Percentiles rank a stretch among this genome's conserved stretches.
These are phyloP conservation scores for Myotis yumanensis DNA, from an alignment of 2,113 vertebrate genomes.

Conservation along the genomic window DNA sequence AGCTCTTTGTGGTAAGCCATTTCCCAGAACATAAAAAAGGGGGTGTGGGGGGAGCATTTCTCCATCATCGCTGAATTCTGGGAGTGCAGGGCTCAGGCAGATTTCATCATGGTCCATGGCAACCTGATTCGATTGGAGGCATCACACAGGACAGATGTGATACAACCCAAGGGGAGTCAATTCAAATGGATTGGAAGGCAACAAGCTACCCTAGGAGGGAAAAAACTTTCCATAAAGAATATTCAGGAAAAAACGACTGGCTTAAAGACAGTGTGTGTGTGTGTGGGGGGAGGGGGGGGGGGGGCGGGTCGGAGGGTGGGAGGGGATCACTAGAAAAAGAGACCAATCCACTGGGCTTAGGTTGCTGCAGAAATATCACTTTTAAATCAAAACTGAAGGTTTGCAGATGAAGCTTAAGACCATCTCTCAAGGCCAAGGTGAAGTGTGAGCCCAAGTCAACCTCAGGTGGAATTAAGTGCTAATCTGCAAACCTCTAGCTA, in stretches of 20 bases:
- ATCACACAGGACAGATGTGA: not conserved
- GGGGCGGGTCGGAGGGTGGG: fast-evolving
- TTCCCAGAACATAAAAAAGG: not conserved
- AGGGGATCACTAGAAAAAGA: not conserved
- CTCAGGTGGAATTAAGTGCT: not conserved
- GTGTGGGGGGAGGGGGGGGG: no score
- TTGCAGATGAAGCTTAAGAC: not conserved
- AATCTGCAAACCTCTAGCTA: not conserved
- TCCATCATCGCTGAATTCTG: not conserved
- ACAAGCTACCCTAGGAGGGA: not conserved
- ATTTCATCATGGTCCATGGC: not conserved
- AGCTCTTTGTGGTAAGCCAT: not conserved
- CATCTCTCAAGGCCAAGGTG: not conserved
- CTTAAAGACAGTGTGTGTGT: not conserved
- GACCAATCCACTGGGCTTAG: not conserved
- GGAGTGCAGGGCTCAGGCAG: not conserved
- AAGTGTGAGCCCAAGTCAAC: not conserved
- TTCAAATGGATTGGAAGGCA: not conserved
- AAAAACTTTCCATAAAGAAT: not conserved
- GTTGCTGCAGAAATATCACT: slow-evolving; percentile 1
- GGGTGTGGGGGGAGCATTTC: not conserved
- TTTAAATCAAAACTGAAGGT: slow-evolving; percentile 13
- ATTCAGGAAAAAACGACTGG: not conserved
- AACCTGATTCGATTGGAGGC: not conserved
- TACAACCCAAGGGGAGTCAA: not conserved